These are phyloP conservation scores for Catostylus mosaicus DNA, from an alignment of 30 jellyfish, hydroid and myxozoan genomes.

Conservation along the genomic window DNA sequence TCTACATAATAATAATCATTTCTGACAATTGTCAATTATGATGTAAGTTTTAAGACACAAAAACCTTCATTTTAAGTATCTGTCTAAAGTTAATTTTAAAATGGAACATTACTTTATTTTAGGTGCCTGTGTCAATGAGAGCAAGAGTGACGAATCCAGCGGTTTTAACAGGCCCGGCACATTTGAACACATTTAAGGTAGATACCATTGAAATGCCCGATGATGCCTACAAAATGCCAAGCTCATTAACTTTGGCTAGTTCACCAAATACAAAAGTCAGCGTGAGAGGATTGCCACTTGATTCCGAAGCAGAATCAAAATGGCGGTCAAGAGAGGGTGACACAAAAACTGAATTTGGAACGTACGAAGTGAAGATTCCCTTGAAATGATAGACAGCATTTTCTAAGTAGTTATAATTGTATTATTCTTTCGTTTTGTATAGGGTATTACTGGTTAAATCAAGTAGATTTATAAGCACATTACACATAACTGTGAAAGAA, in stretches of 20 bases:
- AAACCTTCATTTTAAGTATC: too few relatives aligned
- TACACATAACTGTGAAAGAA: too few relatives aligned
- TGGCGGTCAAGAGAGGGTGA: neutral
- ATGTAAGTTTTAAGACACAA: too few relatives aligned
- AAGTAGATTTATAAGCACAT: too few relatives aligned
- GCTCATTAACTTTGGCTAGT: conserved; percentile 32
- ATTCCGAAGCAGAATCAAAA: neutral
- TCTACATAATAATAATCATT: too few relatives aligned
- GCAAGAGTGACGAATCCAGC: conserved; percentile 73
- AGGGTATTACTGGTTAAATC: neutral
- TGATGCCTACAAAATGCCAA: conserved; percentile 9
- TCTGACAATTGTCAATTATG: too few relatives aligned
- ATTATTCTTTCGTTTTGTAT: too few relatives aligned
- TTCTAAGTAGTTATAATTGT: too few relatives aligned
- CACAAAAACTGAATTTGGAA: conserved; percentile 15
- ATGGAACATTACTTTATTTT: too few relatives aligned
- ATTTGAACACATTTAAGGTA: conserved; percentile 46
- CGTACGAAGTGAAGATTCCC: conserved; percentile 53
- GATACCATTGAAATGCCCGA: conserved; percentile 54
- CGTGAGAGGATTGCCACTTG: neutral
- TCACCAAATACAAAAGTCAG: conserved; percentile 62
- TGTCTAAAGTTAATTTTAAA: too few relatives aligned
- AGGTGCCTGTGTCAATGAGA: conserved; percentile 72
- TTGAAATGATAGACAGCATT: neutral
- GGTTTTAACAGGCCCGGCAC: conserved; percentile 69